Percentiles rank a stretch among this genome's conserved stretches.
These are phyloP conservation scores for Adineta ricciae DNA, from an alignment of 2,888 invertebrate species.

Conservation along the genomic window DNA sequence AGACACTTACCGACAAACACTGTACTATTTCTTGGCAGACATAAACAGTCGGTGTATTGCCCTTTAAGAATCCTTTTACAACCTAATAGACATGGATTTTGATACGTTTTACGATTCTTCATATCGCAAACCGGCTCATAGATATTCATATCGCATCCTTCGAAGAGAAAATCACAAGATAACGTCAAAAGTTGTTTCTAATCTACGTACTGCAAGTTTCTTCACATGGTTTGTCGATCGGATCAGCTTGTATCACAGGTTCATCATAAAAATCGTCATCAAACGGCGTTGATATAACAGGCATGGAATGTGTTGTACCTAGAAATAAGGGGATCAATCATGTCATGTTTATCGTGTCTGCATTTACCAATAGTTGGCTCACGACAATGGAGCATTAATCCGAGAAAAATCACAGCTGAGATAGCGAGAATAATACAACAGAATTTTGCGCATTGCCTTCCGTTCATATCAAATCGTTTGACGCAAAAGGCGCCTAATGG, in stretches of 20 bases:
- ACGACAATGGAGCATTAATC: slow-evolving; percentile 6
- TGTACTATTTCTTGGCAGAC: not conserved
- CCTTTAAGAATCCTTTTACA: slow-evolving; percentile 24
- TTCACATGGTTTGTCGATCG: not conserved
- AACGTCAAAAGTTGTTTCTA: not conserved
- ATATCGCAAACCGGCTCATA: not conserved
- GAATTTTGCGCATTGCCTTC: not conserved
- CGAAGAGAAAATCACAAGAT: too few species aligned
- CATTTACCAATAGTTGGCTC: not conserved
- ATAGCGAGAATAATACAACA: not conserved
- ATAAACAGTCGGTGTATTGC: not conserved
- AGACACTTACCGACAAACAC: not conserved
- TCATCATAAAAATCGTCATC: not conserved
- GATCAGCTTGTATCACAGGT: not conserved
- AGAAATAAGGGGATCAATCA: not conserved
- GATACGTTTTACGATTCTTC: not conserved
- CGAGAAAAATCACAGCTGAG: not conserved
- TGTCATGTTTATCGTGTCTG: not conserved
- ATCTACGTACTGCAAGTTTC: not conserved
- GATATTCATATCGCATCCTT: slow-evolving; percentile 10
- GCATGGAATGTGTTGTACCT: not conserved
- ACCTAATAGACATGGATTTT: slow-evolving; percentile 30
- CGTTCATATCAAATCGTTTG: not conserved
- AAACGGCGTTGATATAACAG: not conserved
- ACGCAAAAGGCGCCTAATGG: slow-evolving; percentile 26